Base-by-base conservation (phyloP, 2,113 vertebrate genomes). In the Anseranas semipalmata region DNA sequence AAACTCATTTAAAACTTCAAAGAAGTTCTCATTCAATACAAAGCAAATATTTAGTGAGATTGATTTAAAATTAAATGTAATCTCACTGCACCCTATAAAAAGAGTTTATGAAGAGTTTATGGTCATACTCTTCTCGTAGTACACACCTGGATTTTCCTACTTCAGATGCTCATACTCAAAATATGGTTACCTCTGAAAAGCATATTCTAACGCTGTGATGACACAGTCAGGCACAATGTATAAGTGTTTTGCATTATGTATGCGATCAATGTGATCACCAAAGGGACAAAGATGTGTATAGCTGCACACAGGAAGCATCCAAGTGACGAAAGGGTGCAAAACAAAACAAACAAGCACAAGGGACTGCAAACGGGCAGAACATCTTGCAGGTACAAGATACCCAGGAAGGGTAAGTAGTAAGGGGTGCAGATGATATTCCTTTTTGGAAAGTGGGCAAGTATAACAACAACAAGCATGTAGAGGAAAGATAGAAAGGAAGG, bases 361-460 rank as follows among this genome's bases (percentile, higher is more conserved):
- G 24, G 9, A 65, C 30, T 83, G 24, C 10, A 72, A 72, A 30
- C 5, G 17, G 27, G 10, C 27, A 76, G n/a, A 76, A 55, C 9
- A 45, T 17, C 35, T 50, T 66, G 24, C 20, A 52, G 66, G 13
- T 52, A 52, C 5, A 21, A 28, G 72, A 68, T 2, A 37, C 0
- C 12, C 35, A 30, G n/a, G 32, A 73, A 62, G 11, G 2, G 22
- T 37, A 89, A 91, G 37, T 39, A 55, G 6, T 30, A 59, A 87
- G 17, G 39, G 52, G 11, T 21, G 35, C 13, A 76, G 52, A 59
- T 19, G 17, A 84, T 16, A 74, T 46, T 62, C 28, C 35, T 10
- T 56, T 50, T 85, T 1, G 4, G 24, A 10, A 59, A 0, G 0
- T 14, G 18, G 9, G 15, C 4, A 81, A 83, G 6, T n/a, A 56